Conservation (phyloP, 2,888 invertebrate genomes). For the Hypolimnas misippus region DNA sequence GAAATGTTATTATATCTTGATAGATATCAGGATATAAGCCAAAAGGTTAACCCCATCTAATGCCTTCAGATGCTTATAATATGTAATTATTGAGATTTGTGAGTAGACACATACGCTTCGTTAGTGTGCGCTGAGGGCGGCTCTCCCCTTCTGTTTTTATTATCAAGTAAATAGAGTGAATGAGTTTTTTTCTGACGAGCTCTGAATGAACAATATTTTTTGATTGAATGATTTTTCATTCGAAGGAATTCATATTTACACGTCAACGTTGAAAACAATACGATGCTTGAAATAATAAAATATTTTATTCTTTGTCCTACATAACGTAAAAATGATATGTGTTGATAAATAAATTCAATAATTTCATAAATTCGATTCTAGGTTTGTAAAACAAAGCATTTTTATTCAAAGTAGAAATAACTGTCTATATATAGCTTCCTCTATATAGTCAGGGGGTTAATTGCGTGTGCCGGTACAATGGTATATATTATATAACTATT, state of each 20-base stretch:
- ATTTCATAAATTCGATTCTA: too few relatives aligned
- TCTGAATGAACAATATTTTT: conserved; percentile 1
- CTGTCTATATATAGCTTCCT: too few relatives aligned
- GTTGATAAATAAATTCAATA: too few relatives aligned
- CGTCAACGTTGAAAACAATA: background rate
- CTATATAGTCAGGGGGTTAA: too few relatives aligned
- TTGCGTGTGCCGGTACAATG: too few relatives aligned
- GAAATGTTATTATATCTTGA: too few relatives aligned
- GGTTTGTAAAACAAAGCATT: too few relatives aligned
- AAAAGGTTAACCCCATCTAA: background rate
- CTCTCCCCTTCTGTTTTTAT: background rate
- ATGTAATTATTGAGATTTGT: conserved; percentile 26
- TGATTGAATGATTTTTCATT: conserved; percentile 2
- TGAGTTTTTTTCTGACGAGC: background rate
- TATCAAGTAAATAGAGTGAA: background rate
- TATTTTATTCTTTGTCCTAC: background rate
- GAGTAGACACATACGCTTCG: conserved; percentile 17
- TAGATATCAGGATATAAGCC: too few relatives aligned
- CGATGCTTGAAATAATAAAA: background rate
- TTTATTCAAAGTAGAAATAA: too few relatives aligned
- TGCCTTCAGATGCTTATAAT: conserved; percentile 16
- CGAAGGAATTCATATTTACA: background rate
- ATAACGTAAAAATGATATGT: background rate
- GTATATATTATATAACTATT: too few relatives aligned
- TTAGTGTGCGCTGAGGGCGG: conserved; percentile 8